Base-by-base conservation (phyloP, 2,888 invertebrate species). In the Aspidiotus destructor region DNA sequence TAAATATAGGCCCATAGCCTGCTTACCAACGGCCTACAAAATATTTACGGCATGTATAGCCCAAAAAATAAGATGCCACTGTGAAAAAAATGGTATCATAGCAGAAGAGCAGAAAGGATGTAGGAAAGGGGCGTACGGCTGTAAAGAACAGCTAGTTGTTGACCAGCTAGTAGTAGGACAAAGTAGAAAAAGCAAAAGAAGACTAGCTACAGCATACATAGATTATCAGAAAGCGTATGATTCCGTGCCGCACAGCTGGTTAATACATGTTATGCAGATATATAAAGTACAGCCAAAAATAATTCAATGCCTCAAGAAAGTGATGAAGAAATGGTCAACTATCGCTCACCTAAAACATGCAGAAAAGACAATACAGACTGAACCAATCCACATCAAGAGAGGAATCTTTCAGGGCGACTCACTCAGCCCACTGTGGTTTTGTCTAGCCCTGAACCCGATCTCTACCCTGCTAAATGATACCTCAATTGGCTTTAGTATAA, bases 1-100 rank as follows among this genome's bases (percentile, higher is more conserved):
- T 17, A 67, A 70, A 28, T 71, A 70, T 15, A 60, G 71, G 15
- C 70, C 70, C 8, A 70, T 69, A 16, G 68, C 68, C 41, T 70
- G 70, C 48, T n/a, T 48, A n/a, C 48, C 10, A 13, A 48, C 48
- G n/a, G 48, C 11, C n/a, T 48, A 48, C 6, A 48, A 48, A 48
- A 48, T 48, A 48, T 48, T 48, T 48, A 48, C 48, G n/a, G 48
- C 48, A 3, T 48, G 48, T n/a, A 48, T 48, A 48, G n/a, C 48
- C 48, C 10, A 48, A 48, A 48, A 48, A n/a, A 48, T 48, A 13
- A 48, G 48, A n/a, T 11, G 6, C 48, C n/a, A 48, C 48, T 48
- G 48, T 48, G 48, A 48, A 1, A 48, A n/a, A 48, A 48, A 48
- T n/a, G n/a, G 48, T 48, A 48, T 48, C 48, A 48, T 48, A 48